Percentiles rank a stretch among this genome's conserved stretches.
Evolutionary conservation across 1,140 invertebrate species (phyloP).

Genomic region (Uloborus diversus): DNA sequence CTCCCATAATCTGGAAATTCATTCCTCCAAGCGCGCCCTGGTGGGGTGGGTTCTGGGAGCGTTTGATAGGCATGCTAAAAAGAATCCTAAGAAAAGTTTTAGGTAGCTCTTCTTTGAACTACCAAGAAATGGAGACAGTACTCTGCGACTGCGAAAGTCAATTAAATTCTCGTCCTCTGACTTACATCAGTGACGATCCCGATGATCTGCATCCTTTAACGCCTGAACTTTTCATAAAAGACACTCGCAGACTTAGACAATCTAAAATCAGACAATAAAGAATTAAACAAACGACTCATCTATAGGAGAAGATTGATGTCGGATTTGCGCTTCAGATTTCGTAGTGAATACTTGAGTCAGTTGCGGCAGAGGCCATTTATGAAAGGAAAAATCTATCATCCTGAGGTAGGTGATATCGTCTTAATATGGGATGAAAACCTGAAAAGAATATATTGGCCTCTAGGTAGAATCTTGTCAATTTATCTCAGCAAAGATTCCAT

Average conservation of each 20-base stretch:
- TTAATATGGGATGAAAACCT: not conserved
- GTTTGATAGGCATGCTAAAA: constrained; percentile 10
- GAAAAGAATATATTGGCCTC: not conserved
- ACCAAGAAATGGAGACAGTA: constrained; percentile 12
- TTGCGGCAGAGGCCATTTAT: not conserved
- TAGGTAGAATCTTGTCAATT: not conserved
- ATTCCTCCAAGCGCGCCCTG: not conserved
- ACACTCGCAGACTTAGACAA: not conserved
- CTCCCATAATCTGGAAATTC: constrained; percentile 13
- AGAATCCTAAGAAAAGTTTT: not conserved
- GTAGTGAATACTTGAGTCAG: not conserved
- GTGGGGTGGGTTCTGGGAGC: constrained; percentile 17
- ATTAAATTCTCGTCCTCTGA: constrained; percentile 20
- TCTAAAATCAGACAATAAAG: not conserved
- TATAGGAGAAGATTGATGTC: not conserved
- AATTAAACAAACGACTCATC: not conserved
- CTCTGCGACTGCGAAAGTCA: not conserved
- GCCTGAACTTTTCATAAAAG: constrained; percentile 52
- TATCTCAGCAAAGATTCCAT: not conserved
- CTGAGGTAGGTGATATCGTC: not conserved
- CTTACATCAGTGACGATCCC: constrained; percentile 32
- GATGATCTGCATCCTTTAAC: constrained; percentile 51
- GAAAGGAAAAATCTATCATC: not conserved
- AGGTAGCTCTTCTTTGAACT: not conserved
- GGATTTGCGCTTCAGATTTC: not conserved